Percentiles rank a stretch among this genome's conserved stretches.
These are phyloP conservation scores for Dryomyza anilis DNA, from an alignment of 2,888 invertebrate species.

Conservation along the genomic window DNA sequence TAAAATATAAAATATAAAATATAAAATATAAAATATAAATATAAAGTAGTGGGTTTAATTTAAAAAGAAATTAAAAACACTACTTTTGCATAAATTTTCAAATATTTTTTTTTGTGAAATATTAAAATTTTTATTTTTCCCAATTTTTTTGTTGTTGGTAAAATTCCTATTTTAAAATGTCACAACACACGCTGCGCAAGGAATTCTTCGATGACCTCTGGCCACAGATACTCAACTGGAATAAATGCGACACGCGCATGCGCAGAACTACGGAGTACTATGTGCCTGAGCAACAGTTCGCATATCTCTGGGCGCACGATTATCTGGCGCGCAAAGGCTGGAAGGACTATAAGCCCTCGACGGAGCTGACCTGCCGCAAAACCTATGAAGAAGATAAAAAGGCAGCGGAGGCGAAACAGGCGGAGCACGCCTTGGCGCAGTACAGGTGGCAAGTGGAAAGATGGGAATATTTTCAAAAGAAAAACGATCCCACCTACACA, in stretches of 20 bases:
- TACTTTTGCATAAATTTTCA: not conserved
- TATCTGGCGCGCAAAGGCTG: conserved; percentile 42
- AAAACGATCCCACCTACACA: conserved; percentile 12
- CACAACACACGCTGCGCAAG: conserved; percentile 6
- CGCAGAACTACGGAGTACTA: conserved; percentile 35
- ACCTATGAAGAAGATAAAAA: conserved; percentile 17
- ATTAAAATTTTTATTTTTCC: too few species aligned
- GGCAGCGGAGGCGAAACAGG: conserved; percentile 11
- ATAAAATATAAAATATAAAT: too few species aligned
- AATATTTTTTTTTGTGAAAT: too few species aligned
- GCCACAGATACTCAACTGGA: conserved; percentile 49
- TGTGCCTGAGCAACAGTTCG: conserved; percentile 41
- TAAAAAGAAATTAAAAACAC: too few species aligned
- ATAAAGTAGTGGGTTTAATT: too few species aligned
- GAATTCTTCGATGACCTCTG: conserved; percentile 47
- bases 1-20: too few species aligned
- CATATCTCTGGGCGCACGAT: conserved; percentile 42
- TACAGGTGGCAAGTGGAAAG: not conserved
- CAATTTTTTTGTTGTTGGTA: conserved; percentile 1
- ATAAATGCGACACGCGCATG: conserved; percentile 41
- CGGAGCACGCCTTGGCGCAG: conserved; percentile 22
- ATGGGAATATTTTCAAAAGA: not conserved
- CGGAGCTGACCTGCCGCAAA: conserved; percentile 34
- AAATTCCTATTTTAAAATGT: conserved; percentile 7
- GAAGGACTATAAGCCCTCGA: conserved; percentile 39